Evolutionary conservation across 2,888 invertebrate genomes (phyloP), one percentile per base, ranked within the genome.

Genomic region (Galerucella calmariensis): DNA sequence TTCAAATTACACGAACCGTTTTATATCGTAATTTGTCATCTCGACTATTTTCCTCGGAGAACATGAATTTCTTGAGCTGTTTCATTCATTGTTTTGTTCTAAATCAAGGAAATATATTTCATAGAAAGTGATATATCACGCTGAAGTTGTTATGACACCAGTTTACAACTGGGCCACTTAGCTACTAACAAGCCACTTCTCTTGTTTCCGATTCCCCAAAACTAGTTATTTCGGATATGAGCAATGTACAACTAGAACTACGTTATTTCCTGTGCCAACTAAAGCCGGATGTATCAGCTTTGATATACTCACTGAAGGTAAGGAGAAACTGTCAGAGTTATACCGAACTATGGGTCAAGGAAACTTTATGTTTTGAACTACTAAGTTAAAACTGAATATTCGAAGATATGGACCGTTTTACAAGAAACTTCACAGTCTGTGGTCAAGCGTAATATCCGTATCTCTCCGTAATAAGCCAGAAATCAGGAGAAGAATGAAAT

Each of bases 241-340:
- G 75, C 75, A 73, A 75, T 75, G 75, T 72, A 73, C 73, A 73
- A 75, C 75, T 73, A 66, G 72, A 72, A 75, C 75, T 75, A 56
- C 72, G 75, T 69, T 75, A 75, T 75, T 75, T 75, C 75, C 75
- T 73, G 46, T 73, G 75, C 73, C 75, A 75, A 72, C 70, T 66
- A 61, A 73, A 75, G 73, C 67, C 53, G 73, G 75, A 69, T 67
- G 70, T 75, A 75, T 75, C 72, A 69, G 67, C 58, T 72, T 72
- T 72, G 59, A 66, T 71, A 71, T 72, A 72, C 58, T 59, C 44
- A 51, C 58, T 24, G 48, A 35, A 72, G 67, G 72, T 66, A 65
- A 72, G 59, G 58, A 65, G 41, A 63, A 63, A 69, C 35, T 69
- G 41, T 62, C 27, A 51, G 27, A 67, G 35, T 51, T 51, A 20